Evolutionary conservation across 2,888 invertebrate genomes (phyloP).

Genomic region (Noctua janthina): DNA sequence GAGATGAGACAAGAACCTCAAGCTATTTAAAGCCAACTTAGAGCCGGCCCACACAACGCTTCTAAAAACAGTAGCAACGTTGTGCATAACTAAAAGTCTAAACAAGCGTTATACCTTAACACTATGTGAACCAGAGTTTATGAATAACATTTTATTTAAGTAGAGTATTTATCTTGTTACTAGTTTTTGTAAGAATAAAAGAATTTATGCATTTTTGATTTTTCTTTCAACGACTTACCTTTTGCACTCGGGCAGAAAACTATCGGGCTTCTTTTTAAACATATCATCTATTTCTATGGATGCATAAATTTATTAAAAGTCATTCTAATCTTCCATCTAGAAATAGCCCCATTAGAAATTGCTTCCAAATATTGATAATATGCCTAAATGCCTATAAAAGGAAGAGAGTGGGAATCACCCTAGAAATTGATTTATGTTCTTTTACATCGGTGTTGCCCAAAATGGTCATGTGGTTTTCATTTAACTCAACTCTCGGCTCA

Average conservation of each 20-base stretch:
- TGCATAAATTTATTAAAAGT: background rate
- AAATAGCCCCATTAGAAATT: no score
- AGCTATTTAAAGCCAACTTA: constrained; percentile 42
- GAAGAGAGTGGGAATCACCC: background rate
- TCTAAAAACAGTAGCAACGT: constrained; percentile 37
- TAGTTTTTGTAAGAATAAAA: constrained; percentile 48
- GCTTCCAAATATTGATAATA: background rate
- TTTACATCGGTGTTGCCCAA: no score
- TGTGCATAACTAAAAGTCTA: constrained; percentile 63
- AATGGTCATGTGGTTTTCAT: background rate
- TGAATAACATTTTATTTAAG: background rate
- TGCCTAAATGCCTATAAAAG: background rate
- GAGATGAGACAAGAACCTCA: constrained; percentile 43
- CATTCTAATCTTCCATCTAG: background rate
- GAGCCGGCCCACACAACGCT: background rate
- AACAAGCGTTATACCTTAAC: constrained; percentile 16
- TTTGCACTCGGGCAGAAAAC: background rate
- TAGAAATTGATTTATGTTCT: background rate
- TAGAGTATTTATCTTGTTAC: constrained; percentile 17
- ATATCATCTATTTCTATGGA: background rate
- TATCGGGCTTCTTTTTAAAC: background rate
- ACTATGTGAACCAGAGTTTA: constrained; percentile 9
- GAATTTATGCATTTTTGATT: constrained; percentile 9
- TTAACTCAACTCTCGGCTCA: constrained; percentile 12
- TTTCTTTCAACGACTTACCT: constrained; percentile 30